Evolutionary conservation across 2,888 invertebrate genomes (phyloP), one percentile per base, ranked within the genome.

Genomic region (Polyommatus icarus): DNA sequence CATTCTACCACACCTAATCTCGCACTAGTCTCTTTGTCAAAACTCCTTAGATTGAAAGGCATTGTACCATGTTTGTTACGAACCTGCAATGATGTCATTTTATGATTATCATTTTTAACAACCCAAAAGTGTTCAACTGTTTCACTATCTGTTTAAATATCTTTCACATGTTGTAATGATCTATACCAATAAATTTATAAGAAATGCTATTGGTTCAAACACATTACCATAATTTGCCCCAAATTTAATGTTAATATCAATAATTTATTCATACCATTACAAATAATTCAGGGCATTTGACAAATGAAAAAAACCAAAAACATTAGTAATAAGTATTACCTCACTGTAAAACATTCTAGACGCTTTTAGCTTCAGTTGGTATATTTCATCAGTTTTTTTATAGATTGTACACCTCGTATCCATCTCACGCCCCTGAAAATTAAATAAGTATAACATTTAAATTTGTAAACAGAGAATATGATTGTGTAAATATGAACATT

Each of bases 1-100:
- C 99, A 99, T 92, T 99, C 99, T 61, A 98, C 96, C 76, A 99
- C 98, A 76, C 99, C 99, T 97, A 99, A 97, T 89, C 98, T 97
- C 59, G 99, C 99, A 90, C 99, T 99, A 81, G 98, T 98, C 91
- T 99, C 99, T 89, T 99, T 99, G 85, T 99, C 98, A 88, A 99
- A 98, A 87, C 96, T 96, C 82, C 98, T 96, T 85, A 99, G 95
- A 89, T 99, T 99, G 94, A 99, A 99, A 32, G 99, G 99, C 99
- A 99, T 99, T 79, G 96, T 96, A 73, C 98, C 98, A 90, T 98
- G 98, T 92, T 98, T 99, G 87, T 97, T 96, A 87, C 97, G 96
- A 40, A 98, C 97, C 95, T 95, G 82, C 20, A 76, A 79, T 79
- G 20, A 61, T 24, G 1, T 61, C 61, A 61, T 61, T 2, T 24